Conservation (phyloP, 2,888 invertebrate species). For the Altica lythri region DNA sequence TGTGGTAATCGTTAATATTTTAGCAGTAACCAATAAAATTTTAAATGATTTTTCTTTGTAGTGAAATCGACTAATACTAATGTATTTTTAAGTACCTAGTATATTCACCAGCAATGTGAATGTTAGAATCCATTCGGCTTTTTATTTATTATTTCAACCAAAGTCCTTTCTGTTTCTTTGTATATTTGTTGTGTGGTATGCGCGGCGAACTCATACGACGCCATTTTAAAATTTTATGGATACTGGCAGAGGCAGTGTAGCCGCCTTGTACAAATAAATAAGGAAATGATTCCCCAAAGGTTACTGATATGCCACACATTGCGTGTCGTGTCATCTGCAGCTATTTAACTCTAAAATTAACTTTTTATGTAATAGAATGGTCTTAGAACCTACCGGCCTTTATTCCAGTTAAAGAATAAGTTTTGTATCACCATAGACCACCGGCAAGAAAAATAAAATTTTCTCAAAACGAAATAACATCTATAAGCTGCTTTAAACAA, state of each 20-base stretch:
- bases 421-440: too few relatives aligned
- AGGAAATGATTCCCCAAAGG: constrained; percentile 51
- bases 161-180: constrained; percentile 35
- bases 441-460: too few relatives aligned
- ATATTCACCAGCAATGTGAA: too few relatives aligned
- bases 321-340: constrained; percentile 36
- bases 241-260: constrained; percentile 49
- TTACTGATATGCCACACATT: constrained; percentile 50
- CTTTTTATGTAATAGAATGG: constrained; percentile 18
- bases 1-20: too few relatives aligned
- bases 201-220: constrained; percentile 31
- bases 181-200: constrained; percentile 33
- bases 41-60: too few relatives aligned
- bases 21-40: too few relatives aligned
- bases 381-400: too few relatives aligned
- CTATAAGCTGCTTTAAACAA: too few relatives aligned
- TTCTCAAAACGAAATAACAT: too few relatives aligned
- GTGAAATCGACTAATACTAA: too few relatives aligned
- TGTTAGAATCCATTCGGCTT: not conserved
- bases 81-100: too few relatives aligned
- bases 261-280: constrained; percentile 55
- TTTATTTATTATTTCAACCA: constrained; percentile 33
- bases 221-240: constrained; percentile 50
- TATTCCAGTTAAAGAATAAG: too few relatives aligned
- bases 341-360: constrained; percentile 14